A percentile compares a stretch with the other conserved stretches of the same genome.
Conservation (phyloP, 2,888 invertebrate genomes). For the Tetramorium bicarinatum region DNA sequence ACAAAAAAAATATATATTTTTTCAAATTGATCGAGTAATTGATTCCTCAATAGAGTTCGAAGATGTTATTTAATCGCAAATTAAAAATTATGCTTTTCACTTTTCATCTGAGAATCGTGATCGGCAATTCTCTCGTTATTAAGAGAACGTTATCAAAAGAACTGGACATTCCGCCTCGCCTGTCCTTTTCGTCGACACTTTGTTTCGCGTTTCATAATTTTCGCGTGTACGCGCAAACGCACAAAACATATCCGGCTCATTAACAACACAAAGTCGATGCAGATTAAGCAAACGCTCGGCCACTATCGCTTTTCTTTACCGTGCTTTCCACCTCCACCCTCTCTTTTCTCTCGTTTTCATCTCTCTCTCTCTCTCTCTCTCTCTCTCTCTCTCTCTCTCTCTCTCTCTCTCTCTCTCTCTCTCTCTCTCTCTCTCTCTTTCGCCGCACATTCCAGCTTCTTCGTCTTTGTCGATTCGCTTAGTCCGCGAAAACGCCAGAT, state of each 20-base stretch:
- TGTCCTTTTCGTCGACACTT: conserved; percentile 33
- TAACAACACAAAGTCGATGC: conserved; percentile 73
- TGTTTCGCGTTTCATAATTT: conserved; percentile 55
- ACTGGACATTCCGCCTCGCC: background rate
- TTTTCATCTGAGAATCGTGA: background rate
- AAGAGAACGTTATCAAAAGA: no score
- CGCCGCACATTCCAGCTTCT: background rate
- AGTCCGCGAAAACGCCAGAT: conserved; percentile 75
- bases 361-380: conserved; percentile 34
- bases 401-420: conserved; percentile 35
- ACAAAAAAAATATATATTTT: no score
- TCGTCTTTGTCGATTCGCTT: conserved; percentile 65
- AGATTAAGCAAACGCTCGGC: conserved; percentile 75
- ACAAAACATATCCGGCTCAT: conserved; percentile 75
- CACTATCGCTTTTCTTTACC: conserved; percentile 37
- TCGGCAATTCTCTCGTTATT: background rate
- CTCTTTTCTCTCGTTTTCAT: conserved; percentile 54
- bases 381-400: conserved; percentile 23
- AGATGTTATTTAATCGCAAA: no score
- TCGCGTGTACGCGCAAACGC: conserved; percentile 60
- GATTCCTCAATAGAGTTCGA: no score
- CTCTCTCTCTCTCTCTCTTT: conserved; percentile 48
- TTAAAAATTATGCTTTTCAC: background rate
- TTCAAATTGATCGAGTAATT: no score
- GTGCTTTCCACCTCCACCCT: conserved; percentile 18